Evolutionary conservation across 2,797 vertebrate species (phyloP).

Genomic region (Schizopygopsis pylzovi): DNA sequence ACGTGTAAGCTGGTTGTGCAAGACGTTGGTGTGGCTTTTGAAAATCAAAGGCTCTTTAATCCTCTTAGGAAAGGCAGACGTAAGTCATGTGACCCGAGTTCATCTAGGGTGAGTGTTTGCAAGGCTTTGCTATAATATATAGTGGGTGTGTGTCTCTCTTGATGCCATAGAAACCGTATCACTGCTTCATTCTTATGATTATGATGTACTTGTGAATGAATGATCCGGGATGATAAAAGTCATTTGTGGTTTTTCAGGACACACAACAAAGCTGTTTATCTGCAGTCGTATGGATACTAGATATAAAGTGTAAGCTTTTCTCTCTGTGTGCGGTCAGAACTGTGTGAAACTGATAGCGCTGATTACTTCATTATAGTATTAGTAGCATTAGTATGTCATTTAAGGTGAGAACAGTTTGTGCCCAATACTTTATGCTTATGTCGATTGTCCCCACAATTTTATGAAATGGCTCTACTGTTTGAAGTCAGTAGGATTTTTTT

Average conservation of each 20-base stretch:
- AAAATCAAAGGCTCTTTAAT: conserved; percentile 64
- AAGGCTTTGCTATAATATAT: conserved; percentile 48
- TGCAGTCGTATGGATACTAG: not conserved
- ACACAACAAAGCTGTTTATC: conserved; percentile 15
- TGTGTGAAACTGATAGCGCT: not conserved
- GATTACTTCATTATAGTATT: not conserved
- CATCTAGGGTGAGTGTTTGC: conserved; percentile 51
- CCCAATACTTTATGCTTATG: not conserved
- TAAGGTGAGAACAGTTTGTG: not conserved
- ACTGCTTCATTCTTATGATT: conserved; percentile 29
- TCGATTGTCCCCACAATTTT: not conserved
- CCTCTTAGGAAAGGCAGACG: conserved; percentile 59
- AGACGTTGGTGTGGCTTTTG: conserved; percentile 43
- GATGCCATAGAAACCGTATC: conserved; percentile 56
- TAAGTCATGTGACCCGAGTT: conserved; percentile 64
- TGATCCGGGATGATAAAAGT: not conserved
- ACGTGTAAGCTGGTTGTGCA: conserved; percentile 27
- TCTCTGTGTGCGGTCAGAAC: no score
- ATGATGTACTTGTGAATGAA: conserved; percentile 28
- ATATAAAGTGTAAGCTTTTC: not conserved
- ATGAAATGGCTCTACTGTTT: not conserved
- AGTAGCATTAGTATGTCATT: not conserved
- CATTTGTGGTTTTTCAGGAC: not conserved
- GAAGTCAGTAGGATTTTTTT: not conserved
- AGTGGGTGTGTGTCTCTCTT: conserved; percentile 3